Evolutionary conservation across 2,113 vertebrate genomes (phyloP).

Genomic region (Ammodytes marinus): DNA sequence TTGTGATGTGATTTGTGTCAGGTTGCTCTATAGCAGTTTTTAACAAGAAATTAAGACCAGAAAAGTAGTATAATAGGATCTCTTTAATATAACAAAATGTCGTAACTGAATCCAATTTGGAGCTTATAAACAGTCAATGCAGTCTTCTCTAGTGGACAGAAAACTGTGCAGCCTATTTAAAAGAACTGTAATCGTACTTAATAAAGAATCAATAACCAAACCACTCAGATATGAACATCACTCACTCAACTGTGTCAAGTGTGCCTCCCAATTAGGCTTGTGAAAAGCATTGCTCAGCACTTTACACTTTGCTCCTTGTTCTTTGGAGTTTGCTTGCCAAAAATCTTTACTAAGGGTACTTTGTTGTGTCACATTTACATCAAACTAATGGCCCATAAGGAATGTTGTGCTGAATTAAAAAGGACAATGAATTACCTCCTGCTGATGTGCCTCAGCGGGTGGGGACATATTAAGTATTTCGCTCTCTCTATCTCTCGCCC

Average conservation of each 20-base stretch:
- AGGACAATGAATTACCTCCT: constrained; percentile 64
- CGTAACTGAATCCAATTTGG: constrained; percentile 19
- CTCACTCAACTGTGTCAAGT: constrained; percentile 45
- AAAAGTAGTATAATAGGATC: too few relatives aligned
- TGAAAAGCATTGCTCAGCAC: constrained; percentile 61
- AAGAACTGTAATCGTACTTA: constrained; percentile 25
- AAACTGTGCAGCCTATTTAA: constrained; percentile 18
- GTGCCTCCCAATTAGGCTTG: constrained; percentile 39
- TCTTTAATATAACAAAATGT: not conserved
- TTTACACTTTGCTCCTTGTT: constrained; percentile 66
- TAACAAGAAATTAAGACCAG: too few relatives aligned
- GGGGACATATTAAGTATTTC: constrained; percentile 9
- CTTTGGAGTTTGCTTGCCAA: constrained; percentile 60
- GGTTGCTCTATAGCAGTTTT: too few relatives aligned
- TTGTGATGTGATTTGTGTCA: too few relatives aligned
- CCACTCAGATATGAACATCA: constrained; percentile 21
- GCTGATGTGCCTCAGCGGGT: constrained; percentile 35
- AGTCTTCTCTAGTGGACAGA: not conserved
- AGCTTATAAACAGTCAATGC: not conserved
- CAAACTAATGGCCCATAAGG: constrained; percentile 68
- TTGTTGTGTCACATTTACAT: constrained; percentile 70
- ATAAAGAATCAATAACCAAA: constrained; percentile 45
- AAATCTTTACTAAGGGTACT: constrained; percentile 50
- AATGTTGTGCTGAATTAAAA: constrained; percentile 63
- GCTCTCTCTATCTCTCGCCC: not conserved